These are phyloP conservation scores for Sinocyclocheilus anshuiensis DNA, from an alignment of 2,113 vertebrate species.

Conservation along the genomic window DNA sequence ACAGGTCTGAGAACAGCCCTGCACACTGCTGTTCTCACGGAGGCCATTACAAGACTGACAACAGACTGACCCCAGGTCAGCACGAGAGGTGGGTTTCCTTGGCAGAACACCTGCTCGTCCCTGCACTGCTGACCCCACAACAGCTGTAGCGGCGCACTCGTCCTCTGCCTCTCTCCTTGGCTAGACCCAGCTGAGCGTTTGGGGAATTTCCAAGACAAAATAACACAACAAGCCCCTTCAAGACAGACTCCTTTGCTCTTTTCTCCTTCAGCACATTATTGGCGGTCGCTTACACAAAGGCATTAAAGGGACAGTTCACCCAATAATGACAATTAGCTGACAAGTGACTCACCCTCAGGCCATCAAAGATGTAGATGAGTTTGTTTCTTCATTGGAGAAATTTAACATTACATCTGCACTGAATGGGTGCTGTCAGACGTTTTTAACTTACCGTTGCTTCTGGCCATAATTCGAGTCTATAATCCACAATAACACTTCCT, in stretches of 20 bases:
- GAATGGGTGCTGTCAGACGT: neutral
- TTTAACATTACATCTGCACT: neutral
- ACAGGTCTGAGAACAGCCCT: neutral
- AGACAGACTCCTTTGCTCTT: neutral
- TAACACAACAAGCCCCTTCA: conserved; percentile 46
- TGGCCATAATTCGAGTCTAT: neutral
- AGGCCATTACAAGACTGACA: neutral
- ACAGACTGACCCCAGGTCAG: conserved; percentile 38
- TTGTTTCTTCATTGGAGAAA: neutral
- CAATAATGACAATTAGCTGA: neutral
- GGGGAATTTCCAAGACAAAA: conserved; percentile 75
- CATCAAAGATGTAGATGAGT: neutral
- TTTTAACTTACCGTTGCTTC: neutral
- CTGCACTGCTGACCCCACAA: conserved; percentile 59
- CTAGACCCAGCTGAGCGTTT: conserved; percentile 68
- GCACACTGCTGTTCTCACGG: neutral
- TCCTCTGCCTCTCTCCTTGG: conserved; percentile 79
- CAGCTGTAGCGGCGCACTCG: conserved; percentile 69
- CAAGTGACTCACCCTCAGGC: neutral
- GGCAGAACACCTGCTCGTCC: conserved; percentile 47
- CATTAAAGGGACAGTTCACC: neutral
- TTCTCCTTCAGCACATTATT: neutral
- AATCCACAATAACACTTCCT: neutral
- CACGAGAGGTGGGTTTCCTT: conserved; percentile 6
- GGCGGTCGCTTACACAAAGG: neutral